Evolutionary conservation across 2,888 invertebrate genomes (phyloP).

Genomic region (Eilema caniola): DNA sequence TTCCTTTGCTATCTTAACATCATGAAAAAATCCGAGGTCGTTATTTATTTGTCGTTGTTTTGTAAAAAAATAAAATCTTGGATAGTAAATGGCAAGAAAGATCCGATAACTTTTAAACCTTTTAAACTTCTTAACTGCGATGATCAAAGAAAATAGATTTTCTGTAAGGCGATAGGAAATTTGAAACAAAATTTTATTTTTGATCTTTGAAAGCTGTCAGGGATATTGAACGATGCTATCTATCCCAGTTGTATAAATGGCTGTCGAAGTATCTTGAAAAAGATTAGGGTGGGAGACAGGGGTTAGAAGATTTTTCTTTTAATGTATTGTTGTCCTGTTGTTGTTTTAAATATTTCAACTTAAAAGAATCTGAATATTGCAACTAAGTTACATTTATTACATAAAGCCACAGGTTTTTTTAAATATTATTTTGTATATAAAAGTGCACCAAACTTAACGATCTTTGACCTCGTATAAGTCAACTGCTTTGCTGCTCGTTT

Average conservation of each 20-base stretch:
- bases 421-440: too few relatives aligned
- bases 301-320: constrained; percentile 12
- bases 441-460: too few relatives aligned
- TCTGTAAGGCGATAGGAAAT: constrained; percentile 38
- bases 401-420: too few relatives aligned
- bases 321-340: too few relatives aligned
- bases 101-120: constrained; percentile 46
- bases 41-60: neutral
- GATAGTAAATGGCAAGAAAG: constrained; percentile 49
- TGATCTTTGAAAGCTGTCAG: constrained; percentile 38
- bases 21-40: neutral
- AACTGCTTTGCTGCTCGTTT: too few relatives aligned
- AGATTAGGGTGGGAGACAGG: neutral
- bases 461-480: too few relatives aligned
- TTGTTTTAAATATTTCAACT: too few relatives aligned
- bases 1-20: neutral
- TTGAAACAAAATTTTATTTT: constrained; percentile 43
- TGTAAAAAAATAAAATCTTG: constrained; percentile 25
- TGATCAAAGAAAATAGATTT: constrained; percentile 43
- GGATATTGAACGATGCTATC: constrained; percentile 41
- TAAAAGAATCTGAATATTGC: neutral
- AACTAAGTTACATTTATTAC: neutral
- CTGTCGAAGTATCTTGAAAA: constrained; percentile 27
- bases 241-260: constrained; percentile 25
- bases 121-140: constrained; percentile 46